phyloP scores from a whole-genome alignment of 2,797 vertebrate species.

The Sebastes trivittatus region DNA sequence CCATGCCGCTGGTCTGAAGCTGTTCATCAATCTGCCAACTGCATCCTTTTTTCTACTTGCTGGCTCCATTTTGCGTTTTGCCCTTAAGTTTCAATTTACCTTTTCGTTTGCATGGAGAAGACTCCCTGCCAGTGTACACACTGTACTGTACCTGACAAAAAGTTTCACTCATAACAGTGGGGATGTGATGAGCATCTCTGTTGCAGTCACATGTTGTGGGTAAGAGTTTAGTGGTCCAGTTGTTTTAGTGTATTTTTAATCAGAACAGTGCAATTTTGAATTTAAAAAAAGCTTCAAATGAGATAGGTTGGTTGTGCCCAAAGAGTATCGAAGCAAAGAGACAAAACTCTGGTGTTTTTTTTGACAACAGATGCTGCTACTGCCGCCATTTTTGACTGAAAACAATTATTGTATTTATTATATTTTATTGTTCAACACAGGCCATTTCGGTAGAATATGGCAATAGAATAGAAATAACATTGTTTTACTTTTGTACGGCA shows the following conservation, averaged over 20 bases:
- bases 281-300: background rate
- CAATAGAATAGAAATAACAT: too few relatives aligned
- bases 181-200: background rate
- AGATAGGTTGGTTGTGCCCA: background rate
- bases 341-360: too few relatives aligned
- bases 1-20: conserved; percentile 31
- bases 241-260: background rate
- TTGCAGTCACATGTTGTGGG: background rate
- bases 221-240: background rate
- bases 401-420: too few relatives aligned
- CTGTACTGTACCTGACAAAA: background rate
- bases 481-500: rapidly evolving
- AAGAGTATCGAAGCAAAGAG: too few relatives aligned
- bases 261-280: background rate
- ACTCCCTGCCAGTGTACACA: background rate
- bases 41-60: background rate
- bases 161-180: background rate
- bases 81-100: conserved; percentile 1
- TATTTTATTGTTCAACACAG: too few relatives aligned
- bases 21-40: conserved; percentile 39
- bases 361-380: too few relatives aligned
- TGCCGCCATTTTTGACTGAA: too few relatives aligned
- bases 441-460: too few relatives aligned
- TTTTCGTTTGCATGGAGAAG: background rate
- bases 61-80: conserved; percentile 13